Conservation (phyloP, 2,888 invertebrate genomes). For the Pemphredon lugubris region DNA sequence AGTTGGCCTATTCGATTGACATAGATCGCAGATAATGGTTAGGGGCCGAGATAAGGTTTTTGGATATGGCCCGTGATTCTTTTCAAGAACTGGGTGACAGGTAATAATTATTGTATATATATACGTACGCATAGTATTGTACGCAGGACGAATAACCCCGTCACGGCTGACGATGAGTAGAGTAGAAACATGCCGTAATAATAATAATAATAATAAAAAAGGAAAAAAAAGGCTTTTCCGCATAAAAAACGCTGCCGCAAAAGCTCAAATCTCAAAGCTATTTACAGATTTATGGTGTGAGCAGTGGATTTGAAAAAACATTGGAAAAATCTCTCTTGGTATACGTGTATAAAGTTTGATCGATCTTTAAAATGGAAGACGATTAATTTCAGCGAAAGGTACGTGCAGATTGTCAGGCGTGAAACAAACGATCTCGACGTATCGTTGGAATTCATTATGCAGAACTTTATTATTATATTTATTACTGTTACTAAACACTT, state of each 20-base stretch:
- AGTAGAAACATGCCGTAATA: constrained; percentile 18
- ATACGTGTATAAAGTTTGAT: not conserved
- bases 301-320: constrained; percentile 13
- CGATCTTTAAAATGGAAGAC: constrained; percentile 23
- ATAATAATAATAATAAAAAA: too few species aligned
- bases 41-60: not conserved
- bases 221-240: constrained; percentile 5
- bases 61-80: not conserved
- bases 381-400: constrained; percentile 11
- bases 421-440: constrained; percentile 1
- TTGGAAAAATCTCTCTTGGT: constrained; percentile 3
- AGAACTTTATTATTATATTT: constrained; percentile 46
- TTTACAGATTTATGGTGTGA: not conserved
- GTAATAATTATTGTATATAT: constrained; percentile 49
- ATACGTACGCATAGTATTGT: constrained; percentile 52
- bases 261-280: constrained; percentile 11
- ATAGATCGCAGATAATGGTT: not conserved
- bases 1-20: not conserved
- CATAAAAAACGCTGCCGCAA: not conserved
- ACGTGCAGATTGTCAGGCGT: constrained; percentile 16
- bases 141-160: constrained; percentile 42
- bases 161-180: constrained; percentile 18
- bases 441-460: constrained; percentile 21
- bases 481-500: constrained; percentile 36
- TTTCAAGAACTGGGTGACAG: not conserved